phyloP scores from a whole-genome alignment of 1,140 invertebrate species.

The Rhizoglyphus robini region DNA sequence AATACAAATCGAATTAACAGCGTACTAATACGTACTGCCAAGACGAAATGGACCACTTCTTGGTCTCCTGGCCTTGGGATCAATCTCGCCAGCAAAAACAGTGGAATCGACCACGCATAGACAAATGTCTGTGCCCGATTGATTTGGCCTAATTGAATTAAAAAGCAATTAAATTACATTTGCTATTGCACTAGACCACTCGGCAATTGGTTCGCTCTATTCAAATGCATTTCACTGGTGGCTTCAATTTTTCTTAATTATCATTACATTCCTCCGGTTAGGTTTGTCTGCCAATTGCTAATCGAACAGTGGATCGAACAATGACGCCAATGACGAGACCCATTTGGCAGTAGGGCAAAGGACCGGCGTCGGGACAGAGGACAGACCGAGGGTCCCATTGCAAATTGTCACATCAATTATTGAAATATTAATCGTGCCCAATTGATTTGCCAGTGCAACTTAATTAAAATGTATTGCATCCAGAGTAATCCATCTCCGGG shows the following conservation, averaged over 20 bases:
- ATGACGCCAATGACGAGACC: neutral
- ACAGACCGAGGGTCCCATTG: neutral
- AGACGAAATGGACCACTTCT: neutral
- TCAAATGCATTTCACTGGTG: neutral
- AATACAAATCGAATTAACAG: conserved; percentile 4
- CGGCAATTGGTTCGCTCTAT: neutral
- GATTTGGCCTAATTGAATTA: conserved; percentile 6
- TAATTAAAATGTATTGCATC: conserved; percentile 5
- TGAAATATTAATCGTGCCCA: neutral
- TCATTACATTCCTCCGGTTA: neutral
- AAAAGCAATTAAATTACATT: neutral
- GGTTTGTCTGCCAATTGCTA: neutral
- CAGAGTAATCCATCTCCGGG: neutral
- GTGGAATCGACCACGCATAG: neutral
- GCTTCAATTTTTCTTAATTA: too few relatives aligned
- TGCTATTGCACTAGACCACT: neutral
- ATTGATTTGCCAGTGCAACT: conserved; percentile 4
- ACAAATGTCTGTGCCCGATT: neutral
- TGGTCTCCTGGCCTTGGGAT: neutral
- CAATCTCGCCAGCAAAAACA: neutral
- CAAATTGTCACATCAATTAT: conserved; percentile 5
- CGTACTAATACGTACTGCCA: neutral
- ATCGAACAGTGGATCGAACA: neutral
- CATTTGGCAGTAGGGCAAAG: neutral
- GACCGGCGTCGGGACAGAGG: neutral